A percentile compares a stretch with the other conserved stretches of the same genome.
Evolutionary conservation across 2,797 vertebrate species (phyloP).

Genomic region (Silurus lanzhouensis): DNA sequence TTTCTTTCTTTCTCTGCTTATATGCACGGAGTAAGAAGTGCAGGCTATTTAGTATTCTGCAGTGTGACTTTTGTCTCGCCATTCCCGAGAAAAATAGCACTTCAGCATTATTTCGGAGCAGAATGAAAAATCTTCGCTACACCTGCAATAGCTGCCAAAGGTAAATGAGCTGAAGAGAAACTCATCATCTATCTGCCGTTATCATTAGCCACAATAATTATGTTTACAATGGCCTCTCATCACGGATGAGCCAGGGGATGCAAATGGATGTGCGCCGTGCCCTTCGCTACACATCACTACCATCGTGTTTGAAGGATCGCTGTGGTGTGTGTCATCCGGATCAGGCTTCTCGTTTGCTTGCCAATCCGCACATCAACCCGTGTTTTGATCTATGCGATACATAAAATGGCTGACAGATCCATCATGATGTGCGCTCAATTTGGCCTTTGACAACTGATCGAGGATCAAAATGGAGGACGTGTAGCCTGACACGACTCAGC

Average conservation of each 20-base stretch:
- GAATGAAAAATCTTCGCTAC: slow-evolving; percentile 56
- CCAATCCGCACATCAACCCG: slow-evolving; percentile 53
- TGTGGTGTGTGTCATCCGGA: slow-evolving; percentile 59
- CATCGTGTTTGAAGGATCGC: slow-evolving; percentile 56
- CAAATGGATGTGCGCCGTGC: slow-evolving; percentile 49
- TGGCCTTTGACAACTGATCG: slow-evolving; percentile 55
- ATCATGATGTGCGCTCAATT: slow-evolving; percentile 46
- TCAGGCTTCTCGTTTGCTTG: slow-evolving; percentile 55
- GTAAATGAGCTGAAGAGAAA: slow-evolving; percentile 61
- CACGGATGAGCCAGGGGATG: slow-evolving; percentile 49
- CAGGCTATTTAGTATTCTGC: slow-evolving; percentile 42
- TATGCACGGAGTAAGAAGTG: slow-evolving; percentile 1
- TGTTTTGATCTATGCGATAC: slow-evolving; percentile 53
- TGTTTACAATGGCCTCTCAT: slow-evolving; percentile 63
- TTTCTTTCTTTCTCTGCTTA: not conserved
- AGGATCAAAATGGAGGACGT: slow-evolving; percentile 35
- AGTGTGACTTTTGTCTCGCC: slow-evolving; percentile 37
- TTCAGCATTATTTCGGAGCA: slow-evolving; percentile 49
- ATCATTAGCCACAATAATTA: slow-evolving; percentile 63
- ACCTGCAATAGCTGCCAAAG: slow-evolving; percentile 58
- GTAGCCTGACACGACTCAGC: slow-evolving; percentile 4
- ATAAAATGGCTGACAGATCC: slow-evolving; percentile 56
- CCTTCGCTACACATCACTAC: slow-evolving; percentile 34
- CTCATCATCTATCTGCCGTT: slow-evolving; percentile 63
- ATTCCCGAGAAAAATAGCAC: slow-evolving; percentile 52